Conservation (phyloP, 2,113 vertebrate genomes). For the Paradoxurus hermaphroditus region DNA sequence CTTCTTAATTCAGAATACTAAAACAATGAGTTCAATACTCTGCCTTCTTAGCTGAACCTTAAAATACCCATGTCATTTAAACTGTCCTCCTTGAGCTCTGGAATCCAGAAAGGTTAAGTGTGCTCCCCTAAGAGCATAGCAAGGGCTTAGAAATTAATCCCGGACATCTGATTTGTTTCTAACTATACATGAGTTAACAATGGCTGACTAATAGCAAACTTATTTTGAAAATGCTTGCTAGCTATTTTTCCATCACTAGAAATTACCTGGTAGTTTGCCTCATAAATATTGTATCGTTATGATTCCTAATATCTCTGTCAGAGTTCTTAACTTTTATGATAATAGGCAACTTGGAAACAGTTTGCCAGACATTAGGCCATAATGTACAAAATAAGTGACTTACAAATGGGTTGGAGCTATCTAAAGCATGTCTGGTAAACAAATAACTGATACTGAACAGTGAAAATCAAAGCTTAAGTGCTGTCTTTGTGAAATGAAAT, state of each 20-base stretch:
- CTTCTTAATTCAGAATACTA: neutral
- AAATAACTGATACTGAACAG: constrained; percentile 17
- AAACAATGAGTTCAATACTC: neutral
- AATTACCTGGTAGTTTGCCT: constrained; percentile 67
- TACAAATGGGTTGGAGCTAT: constrained; percentile 59
- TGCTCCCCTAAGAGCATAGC: neutral
- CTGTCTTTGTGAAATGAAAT: constrained; percentile 44
- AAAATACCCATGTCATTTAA: neutral
- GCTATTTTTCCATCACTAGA: constrained; percentile 62
- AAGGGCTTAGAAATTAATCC: neutral
- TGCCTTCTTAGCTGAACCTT: neutral
- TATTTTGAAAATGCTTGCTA: constrained; percentile 70
- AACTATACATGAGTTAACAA: constrained; percentile 7
- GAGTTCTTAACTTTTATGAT: constrained; percentile 72
- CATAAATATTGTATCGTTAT: constrained; percentile 75
- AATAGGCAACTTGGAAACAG: constrained; percentile 73
- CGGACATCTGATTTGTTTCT: constrained; percentile 28
- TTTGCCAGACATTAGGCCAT: constrained; percentile 62
- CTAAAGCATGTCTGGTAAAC: constrained; percentile 66
- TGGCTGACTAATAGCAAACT: constrained; percentile 38
- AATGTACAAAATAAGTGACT: constrained; percentile 67
- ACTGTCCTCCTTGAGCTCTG: neutral
- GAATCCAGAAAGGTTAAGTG: neutral
- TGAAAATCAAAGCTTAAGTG: constrained; percentile 32
- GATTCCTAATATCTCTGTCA: constrained; percentile 66